Evolutionary conservation across 2,888 invertebrate species (phyloP).

Genomic region (Eupeodes latifasciatus): DNA sequence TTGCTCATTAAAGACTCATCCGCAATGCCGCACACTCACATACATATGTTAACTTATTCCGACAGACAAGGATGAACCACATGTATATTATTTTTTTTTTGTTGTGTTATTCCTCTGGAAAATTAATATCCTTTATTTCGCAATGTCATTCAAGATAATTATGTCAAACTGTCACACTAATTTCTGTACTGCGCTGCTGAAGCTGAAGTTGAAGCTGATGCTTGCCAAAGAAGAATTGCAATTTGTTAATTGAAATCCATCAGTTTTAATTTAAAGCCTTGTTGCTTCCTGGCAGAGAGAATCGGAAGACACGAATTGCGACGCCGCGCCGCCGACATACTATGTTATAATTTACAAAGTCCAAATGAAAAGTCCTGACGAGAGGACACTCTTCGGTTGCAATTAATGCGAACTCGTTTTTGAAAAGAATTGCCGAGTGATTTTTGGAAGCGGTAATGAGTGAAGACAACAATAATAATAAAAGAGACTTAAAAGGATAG

Average conservation of each 20-base stretch:
- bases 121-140: constrained; percentile 25
- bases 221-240: constrained; percentile 40
- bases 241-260: constrained; percentile 70
- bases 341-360: not conserved
- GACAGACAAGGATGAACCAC: constrained; percentile 49
- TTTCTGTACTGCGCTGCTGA: constrained; percentile 42
- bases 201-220: constrained; percentile 7
- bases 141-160: constrained; percentile 56
- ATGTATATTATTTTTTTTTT: not conserved
- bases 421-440: constrained; percentile 9
- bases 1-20: constrained; percentile 54
- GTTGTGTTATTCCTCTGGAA: not conserved
- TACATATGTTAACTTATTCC: constrained; percentile 27
- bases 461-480: constrained; percentile 4
- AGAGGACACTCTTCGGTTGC: constrained; percentile 61
- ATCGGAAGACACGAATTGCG: constrained; percentile 31
- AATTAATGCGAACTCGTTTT: constrained; percentile 65
- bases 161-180: constrained; percentile 74
- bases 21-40: constrained; percentile 48
- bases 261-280: constrained; percentile 66
- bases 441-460: constrained; percentile 19
- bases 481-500: constrained; percentile 4
- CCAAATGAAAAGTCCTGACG: constrained; percentile 39
- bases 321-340: not conserved
- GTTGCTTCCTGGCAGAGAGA: constrained; percentile 28